Base-by-base conservation (phyloP, 2,797 vertebrate species). In the Ptychadena robeensis region DNA sequence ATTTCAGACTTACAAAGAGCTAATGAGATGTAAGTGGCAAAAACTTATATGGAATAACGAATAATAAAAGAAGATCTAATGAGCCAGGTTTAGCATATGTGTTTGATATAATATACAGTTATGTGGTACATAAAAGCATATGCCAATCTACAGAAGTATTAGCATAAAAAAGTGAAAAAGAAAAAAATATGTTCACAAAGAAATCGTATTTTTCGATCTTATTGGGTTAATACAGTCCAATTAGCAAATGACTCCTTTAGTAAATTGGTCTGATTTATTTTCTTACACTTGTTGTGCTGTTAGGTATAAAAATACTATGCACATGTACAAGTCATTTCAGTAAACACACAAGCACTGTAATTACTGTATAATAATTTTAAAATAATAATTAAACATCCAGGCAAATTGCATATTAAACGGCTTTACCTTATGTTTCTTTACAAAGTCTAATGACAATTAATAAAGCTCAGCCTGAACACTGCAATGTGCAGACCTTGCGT, bases 391-490 rank as follows among this genome's bases (percentile, higher is more conserved):
- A 48, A 67, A 72, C 59, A 67, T 67, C 40, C 1, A 48, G 71
- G 28, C 44, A 63, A 64, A 67, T n/a, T 35, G 11, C 25, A 25
- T 28, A 69, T 30, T 74, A 64, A 27, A 80, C 48, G 61, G 30
- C 72, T 70, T 11, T 59, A 53, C 28, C 34, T 69, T 71, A 76
- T 77, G 73, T 18, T 61, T 64, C 12, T 64, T 14, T 79, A 59
- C 57, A 85, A 75, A 38, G 38, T 44, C 81, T 74, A 75, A 66
- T 85, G 85, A 73, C 57, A 81, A 80, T 9, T 30, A 67, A 74
- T 69, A 78, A 57, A 81, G 81, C 76, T 73, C 76, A 83, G 65
- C 85, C 78, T 76, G 82, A 75, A 59, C 32, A 31, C 53, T 79
- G 73, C 70, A 81, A 0, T 69, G 32, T 53, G 65, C 72, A 82